Conservation (phyloP, 1,140 invertebrate genomes). For the Palaemon carinicauda region DNA sequence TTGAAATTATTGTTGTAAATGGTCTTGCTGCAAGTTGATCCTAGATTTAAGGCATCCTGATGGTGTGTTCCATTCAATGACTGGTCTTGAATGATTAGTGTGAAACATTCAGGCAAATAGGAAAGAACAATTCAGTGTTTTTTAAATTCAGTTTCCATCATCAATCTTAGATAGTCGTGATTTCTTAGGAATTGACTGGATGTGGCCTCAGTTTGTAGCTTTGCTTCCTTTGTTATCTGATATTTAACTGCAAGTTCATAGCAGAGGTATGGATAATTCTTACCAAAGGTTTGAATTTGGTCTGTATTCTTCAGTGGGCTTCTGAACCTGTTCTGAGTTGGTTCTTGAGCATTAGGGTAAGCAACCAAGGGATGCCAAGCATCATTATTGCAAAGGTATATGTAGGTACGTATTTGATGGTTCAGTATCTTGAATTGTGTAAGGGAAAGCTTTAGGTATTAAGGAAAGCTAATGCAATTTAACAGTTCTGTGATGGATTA, state of each 20-base stretch:
- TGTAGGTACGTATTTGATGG: background rate
- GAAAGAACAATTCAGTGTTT: too few species aligned
- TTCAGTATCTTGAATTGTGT: background rate
- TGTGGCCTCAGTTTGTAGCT: background rate
- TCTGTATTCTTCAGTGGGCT: too few species aligned
- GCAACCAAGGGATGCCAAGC: too few species aligned
- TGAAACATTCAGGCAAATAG: too few species aligned
- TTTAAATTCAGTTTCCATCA: too few species aligned
- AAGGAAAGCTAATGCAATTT: constrained; percentile 29
- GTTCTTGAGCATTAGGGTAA: too few species aligned
- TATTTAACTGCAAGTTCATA: background rate
- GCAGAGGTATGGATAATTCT: background rate
- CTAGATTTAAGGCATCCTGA: background rate
- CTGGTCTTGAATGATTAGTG: background rate
- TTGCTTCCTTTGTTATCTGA: background rate
- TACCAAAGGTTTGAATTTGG: too few species aligned
- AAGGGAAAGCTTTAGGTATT: background rate
- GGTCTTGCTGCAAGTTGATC: background rate
- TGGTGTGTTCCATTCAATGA: background rate
- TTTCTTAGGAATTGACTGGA: background rate
- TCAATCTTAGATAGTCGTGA: background rate
- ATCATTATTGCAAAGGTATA: too few species aligned
- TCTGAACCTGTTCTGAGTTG: too few species aligned
- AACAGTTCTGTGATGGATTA: constrained; percentile 45
- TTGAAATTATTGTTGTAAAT: background rate